Percentiles rank a stretch among this genome's conserved stretches.
Conservation (phyloP, 2,113 vertebrate genomes). For the Tringa solitaria region DNA sequence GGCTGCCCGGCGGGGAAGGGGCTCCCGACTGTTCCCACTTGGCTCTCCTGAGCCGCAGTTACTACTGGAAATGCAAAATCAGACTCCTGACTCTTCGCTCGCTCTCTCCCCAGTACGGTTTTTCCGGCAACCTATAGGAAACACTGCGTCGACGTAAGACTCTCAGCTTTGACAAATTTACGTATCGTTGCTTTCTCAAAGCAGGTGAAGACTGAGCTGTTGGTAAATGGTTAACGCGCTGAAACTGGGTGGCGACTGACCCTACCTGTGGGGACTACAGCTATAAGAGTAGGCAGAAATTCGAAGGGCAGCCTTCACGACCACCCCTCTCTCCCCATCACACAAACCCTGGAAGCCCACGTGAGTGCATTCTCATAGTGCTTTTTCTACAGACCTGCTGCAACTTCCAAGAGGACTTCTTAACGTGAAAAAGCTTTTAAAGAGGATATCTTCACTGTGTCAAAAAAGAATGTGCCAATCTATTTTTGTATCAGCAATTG, state of each 20-base stretch:
- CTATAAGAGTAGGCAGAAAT: not conserved
- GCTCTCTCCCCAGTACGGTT: not conserved
- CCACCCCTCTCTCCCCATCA: slow-evolving; percentile 1
- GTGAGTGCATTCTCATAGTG: slow-evolving; percentile 7
- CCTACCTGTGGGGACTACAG: not conserved
- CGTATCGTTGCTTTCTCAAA: not conserved
- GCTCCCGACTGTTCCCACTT: slow-evolving; percentile 23
- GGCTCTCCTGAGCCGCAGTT: not conserved
- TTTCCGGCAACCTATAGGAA: not conserved
- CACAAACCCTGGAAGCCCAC: not conserved
- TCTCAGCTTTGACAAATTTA: not conserved
- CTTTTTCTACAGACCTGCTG: slow-evolving; percentile 45
- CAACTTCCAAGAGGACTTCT: slow-evolving; percentile 4
- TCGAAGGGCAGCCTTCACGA: not conserved
- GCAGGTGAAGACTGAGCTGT: slow-evolving; percentile 1
- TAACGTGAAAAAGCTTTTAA: slow-evolving; percentile 44
- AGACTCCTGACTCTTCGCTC: not conserved
- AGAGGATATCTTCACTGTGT: slow-evolving; percentile 57
- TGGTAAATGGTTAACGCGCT: not conserved
- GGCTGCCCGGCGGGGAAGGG: slow-evolving; percentile 70
- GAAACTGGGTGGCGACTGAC: not conserved
- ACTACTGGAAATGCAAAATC: slow-evolving; percentile 66
- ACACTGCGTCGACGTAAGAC: not conserved
- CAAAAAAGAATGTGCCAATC: slow-evolving; percentile 72
- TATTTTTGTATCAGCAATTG: slow-evolving; percentile 73